A percentile compares a stretch with the other conserved stretches of the same genome.
Conservation (phyloP, 2,888 invertebrate genomes). For the Lobophora halterata region DNA sequence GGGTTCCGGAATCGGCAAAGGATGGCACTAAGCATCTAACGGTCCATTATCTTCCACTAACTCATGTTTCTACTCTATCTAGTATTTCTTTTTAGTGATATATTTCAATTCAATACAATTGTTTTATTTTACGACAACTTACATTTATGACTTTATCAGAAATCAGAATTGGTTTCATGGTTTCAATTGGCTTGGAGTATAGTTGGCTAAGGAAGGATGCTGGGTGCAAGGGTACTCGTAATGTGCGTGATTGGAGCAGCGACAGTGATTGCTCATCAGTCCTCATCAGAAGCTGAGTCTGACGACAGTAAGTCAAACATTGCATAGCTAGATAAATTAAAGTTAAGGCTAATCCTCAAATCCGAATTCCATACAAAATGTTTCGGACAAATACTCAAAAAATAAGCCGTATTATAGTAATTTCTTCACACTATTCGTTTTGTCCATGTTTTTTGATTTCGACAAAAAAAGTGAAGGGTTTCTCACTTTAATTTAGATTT, state of each 20-base stretch:
- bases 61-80: slow-evolving; percentile 19
- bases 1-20: slow-evolving; percentile 32
- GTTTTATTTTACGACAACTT: slow-evolving; percentile 14
- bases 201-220: neutral
- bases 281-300: slow-evolving; percentile 1
- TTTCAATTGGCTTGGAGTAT: neutral
- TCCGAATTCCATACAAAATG: too few species aligned
- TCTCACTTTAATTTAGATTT: too few species aligned
- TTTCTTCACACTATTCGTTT: too few species aligned
- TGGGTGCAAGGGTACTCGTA: neutral
- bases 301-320: slow-evolving; percentile 10
- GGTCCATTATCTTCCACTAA: slow-evolving; percentile 8
- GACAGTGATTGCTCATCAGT: slow-evolving; percentile 4
- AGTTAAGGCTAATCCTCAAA: too few species aligned
- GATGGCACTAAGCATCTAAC: slow-evolving; percentile 27
- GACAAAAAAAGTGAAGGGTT: too few species aligned
- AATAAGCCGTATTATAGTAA: too few species aligned
- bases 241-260: slow-evolving; percentile 5
- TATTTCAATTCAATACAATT: slow-evolving; percentile 12
- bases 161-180: too few species aligned
- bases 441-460: too few species aligned
- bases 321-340: too few species aligned
- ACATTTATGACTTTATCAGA: too few species aligned
- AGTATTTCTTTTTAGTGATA: slow-evolving; percentile 24
- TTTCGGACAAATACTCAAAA: too few species aligned